These are phyloP conservation scores for Eupeodes latifasciatus DNA, from an alignment of 2,888 invertebrate species.

Conservation along the genomic window DNA sequence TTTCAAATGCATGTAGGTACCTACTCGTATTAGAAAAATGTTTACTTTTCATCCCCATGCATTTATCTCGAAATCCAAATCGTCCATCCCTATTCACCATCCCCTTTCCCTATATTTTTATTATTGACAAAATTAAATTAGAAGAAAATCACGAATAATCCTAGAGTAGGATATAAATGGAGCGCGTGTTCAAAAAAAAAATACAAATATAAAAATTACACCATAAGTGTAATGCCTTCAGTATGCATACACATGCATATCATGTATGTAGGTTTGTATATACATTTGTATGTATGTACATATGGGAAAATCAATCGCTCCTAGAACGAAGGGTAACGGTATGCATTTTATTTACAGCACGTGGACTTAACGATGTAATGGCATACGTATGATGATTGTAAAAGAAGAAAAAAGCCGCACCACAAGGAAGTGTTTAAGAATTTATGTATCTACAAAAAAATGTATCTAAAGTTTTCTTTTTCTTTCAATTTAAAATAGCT, in stretches of 20 bases:
- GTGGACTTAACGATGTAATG: constrained; percentile 55
- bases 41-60: constrained; percentile 29
- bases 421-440: background rate
- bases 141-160: constrained; percentile 39
- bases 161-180: constrained; percentile 3
- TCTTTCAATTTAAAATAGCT: background rate
- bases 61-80: background rate
- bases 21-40: constrained; percentile 11
- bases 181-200: constrained; percentile 6
- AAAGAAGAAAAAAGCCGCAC: background rate
- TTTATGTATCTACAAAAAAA: background rate
- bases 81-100: background rate
- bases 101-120: background rate
- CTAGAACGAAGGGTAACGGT: constrained; percentile 1
- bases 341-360: constrained; percentile 61
- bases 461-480: background rate
- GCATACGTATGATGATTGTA: background rate
- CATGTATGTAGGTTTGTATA: no score
- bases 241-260: background rate
- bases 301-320: constrained; percentile 48
- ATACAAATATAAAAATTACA: constrained; percentile 11
- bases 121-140: constrained; percentile 47
- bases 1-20: constrained; percentile 8
- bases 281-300: background rate
- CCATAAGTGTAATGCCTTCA: constrained; percentile 49